Percentiles rank a stretch among this genome's conserved stretches.
phyloP scores from a whole-genome alignment of 2,113 vertebrate species.

The Protobothrops flavoviridis region DNA sequence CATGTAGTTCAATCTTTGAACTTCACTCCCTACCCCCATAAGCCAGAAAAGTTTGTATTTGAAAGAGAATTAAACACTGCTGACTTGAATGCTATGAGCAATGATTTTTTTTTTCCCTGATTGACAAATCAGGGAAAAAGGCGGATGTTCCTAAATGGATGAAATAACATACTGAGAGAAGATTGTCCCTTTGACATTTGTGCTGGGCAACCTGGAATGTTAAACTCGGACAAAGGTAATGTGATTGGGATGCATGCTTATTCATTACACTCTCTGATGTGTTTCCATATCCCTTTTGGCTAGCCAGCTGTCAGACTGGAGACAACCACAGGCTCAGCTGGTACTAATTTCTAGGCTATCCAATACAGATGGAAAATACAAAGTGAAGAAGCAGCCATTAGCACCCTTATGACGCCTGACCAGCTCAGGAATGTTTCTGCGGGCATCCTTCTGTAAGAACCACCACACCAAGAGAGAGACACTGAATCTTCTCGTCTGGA shows the following conservation, averaged over 20 bases:
- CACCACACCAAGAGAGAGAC: slow-evolving; percentile 5
- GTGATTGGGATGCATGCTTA: slow-evolving; percentile 13
- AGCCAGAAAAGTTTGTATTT: not conserved
- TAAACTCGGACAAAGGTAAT: not conserved
- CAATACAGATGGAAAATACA: slow-evolving; percentile 57
- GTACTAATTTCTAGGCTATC: slow-evolving; percentile 48
- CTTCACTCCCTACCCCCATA: not conserved
- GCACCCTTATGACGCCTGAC: not conserved
- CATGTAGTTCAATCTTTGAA: not conserved
- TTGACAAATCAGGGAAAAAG: not conserved
- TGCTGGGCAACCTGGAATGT: not conserved
- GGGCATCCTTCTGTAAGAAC: not conserved
- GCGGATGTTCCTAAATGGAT: not conserved
- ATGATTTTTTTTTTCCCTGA: not conserved
- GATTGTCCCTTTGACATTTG: not conserved
- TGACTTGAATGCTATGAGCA: not conserved
- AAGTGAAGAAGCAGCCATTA: slow-evolving; percentile 34
- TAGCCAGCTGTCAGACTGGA: slow-evolving; percentile 16
- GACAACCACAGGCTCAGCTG: slow-evolving; percentile 42
- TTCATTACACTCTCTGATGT: slow-evolving; percentile 11
- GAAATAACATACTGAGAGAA: not conserved
- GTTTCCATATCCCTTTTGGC: slow-evolving; percentile 14
- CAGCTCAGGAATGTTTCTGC: slow-evolving; percentile 1
- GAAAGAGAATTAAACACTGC: not conserved
- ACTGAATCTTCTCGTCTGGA: slow-evolving; percentile 7